Base-by-base conservation (phyloP, 2,888 invertebrate genomes). In the Apotomis betuletana region DNA sequence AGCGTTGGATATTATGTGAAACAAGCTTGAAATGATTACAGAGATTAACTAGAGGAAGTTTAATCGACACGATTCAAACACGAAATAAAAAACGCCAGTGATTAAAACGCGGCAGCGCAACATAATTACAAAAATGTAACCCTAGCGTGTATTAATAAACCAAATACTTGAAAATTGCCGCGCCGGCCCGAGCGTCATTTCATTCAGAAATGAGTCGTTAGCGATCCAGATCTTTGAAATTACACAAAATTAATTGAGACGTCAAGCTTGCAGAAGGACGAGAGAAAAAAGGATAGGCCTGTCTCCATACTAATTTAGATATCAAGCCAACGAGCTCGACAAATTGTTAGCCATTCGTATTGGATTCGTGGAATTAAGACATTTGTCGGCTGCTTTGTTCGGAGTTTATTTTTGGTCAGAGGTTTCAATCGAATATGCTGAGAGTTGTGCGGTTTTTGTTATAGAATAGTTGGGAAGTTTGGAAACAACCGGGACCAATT, bases 241-340 rank as follows among this genome's bases (percentile, higher is more conserved):
- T 89, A 87, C 86, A 88, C 86, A 82, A 85, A 87, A 90, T 90
- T 89, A 91, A 91, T 91, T 91, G 90, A 90, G 87, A 86, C 87
- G 89, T 91, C 90, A 86, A 85, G 84, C 85, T 85, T 82, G 86
- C 84, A 83, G 83, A 80, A 78, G 79, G 81, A 78, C 77, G 76
- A 78, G 77, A 82, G 86, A 86, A 86, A 86, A 86, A 85, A 81
- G 77, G 77, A 83, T 83, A 85, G 82, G 78, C 83, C 86, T 87
- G 89, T 90, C 89, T 88, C 86, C 90, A 88, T 89, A 90, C 90
- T 90, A 90, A 91, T 90, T 91, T 90, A 90, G 91, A 89, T 91
- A 91, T 91, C 90, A 90, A 87, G 83, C 82, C 88, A 87, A 87
- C 87, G 86, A 87, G 86, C 81, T 89, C 87, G 90, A 90, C 90